Percentiles rank a stretch among this genome's conserved stretches.
These are phyloP conservation scores for Cloeon dipterum DNA, from an alignment of 2,888 invertebrate species.

Conservation along the genomic window DNA sequence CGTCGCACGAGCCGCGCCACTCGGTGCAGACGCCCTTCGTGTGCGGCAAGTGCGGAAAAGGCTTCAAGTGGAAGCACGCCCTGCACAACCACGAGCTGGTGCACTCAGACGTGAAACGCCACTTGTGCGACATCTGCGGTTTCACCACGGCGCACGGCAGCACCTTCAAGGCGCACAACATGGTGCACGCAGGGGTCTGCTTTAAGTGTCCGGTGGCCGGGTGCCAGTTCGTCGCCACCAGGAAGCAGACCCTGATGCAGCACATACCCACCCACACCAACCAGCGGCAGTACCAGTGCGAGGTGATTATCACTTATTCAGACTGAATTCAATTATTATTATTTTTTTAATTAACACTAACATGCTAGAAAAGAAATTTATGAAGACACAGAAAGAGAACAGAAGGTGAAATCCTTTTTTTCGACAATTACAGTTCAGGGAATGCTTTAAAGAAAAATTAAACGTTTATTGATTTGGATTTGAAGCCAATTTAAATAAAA, in stretches of 20 bases:
- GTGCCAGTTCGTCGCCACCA: constrained; percentile 22
- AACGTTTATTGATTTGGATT: too few relatives aligned
- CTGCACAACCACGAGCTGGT: constrained; percentile 26
- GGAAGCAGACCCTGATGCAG: constrained; percentile 27
- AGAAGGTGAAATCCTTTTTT: too few relatives aligned
- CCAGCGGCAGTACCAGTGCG: constrained; percentile 29
- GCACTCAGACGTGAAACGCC: constrained; percentile 24
- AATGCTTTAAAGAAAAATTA: too few relatives aligned
- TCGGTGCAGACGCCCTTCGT: constrained; percentile 26
- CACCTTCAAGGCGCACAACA: constrained; percentile 25
- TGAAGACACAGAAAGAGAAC: too few relatives aligned
- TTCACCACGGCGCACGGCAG: constrained; percentile 29
- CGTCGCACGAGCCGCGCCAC: constrained; percentile 28
- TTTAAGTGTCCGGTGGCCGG: constrained; percentile 23
- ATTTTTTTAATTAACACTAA: too few relatives aligned
- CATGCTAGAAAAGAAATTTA: too few relatives aligned
- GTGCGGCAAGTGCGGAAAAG: constrained; percentile 24
- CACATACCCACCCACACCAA: constrained; percentile 28
- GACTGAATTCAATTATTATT: too few relatives aligned
- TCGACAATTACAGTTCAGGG: too few relatives aligned
- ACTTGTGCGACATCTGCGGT: constrained; percentile 30
- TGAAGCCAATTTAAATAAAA: too few relatives aligned
- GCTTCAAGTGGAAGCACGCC: constrained; percentile 33
- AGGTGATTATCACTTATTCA: too few relatives aligned
- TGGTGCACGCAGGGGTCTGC: constrained; percentile 24